Percentiles rank a stretch among this genome's conserved stretches.
These are phyloP conservation scores for Lissocephala sabroskyi DNA, from an alignment of 2,888 invertebrate species.

Conservation along the genomic window DNA sequence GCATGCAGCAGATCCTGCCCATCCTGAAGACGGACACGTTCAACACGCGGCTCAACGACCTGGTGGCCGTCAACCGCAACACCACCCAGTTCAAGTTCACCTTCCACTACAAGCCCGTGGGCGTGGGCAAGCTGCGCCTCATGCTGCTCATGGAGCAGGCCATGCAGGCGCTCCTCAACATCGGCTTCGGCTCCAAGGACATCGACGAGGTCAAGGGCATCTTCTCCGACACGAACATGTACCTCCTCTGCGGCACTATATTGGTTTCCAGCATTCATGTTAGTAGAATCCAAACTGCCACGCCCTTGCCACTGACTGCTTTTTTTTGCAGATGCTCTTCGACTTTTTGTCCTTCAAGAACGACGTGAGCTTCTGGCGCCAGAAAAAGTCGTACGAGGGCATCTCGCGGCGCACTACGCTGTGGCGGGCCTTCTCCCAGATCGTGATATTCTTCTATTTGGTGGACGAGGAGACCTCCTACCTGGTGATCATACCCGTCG, in stretches of 20 bases:
- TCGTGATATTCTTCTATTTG: conserved; percentile 92
- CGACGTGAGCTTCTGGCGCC: conserved; percentile 95
- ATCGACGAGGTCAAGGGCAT: conserved; percentile 97
- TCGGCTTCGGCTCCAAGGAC: conserved; percentile 89
- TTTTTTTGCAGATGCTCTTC: conserved; percentile 84
- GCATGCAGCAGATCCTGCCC: conserved; percentile 82
- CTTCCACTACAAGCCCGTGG: conserved; percentile 82
- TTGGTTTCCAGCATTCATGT: conserved; percentile 94
- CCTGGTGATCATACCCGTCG: conserved; percentile 89
- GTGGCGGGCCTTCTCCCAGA: conserved; percentile 95
- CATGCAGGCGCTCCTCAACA: conserved; percentile 78
- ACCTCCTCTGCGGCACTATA: conserved; percentile 90
- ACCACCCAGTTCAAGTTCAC: conserved; percentile 78
- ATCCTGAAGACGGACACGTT: conserved; percentile 88
- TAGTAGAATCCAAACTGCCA: conserved; percentile 72
- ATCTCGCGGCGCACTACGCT: conserved; percentile 90
- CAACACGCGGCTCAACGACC: conserved; percentile 83
- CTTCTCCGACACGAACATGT: conserved; percentile 95
- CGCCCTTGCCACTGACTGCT: background rate
- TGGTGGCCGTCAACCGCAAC: conserved; percentile 78
- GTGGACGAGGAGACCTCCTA: conserved; percentile 93
- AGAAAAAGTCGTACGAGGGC: conserved; percentile 88
- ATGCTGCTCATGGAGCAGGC: conserved; percentile 85
- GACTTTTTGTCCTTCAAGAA: conserved; percentile 99
- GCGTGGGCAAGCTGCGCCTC: conserved; percentile 85